Evolutionary conservation across 2,797 vertebrate genomes (phyloP).

Genomic region (Typhlichthys eigenmanni): DNA sequence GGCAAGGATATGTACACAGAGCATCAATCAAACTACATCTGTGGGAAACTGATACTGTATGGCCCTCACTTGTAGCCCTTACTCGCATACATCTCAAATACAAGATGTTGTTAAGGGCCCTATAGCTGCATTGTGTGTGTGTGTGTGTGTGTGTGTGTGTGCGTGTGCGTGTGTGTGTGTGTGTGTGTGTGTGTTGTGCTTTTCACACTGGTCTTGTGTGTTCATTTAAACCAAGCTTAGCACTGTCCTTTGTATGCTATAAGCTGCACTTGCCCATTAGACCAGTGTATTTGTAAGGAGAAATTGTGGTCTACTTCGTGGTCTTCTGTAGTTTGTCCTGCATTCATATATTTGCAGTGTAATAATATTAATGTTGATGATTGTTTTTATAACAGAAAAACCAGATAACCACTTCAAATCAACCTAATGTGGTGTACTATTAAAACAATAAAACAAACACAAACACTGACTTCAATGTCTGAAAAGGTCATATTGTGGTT

Average conservation of each 20-base stretch:
- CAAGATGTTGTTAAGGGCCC: conserved; percentile 18
- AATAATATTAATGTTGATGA: too few species aligned
- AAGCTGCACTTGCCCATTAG: not conserved
- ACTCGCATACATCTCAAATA: conserved; percentile 18
- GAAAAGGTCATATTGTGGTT: too few species aligned
- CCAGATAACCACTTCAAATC: too few species aligned
- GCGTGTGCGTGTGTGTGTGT: too few species aligned
- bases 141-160: not conserved
- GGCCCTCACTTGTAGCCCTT: conserved; percentile 29
- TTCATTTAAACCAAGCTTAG: conserved; percentile 1
- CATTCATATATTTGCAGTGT: too few species aligned
- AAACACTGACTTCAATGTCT: too few species aligned
- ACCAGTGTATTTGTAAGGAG: not conserved
- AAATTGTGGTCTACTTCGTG: too few species aligned
- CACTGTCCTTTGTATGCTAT: not conserved
- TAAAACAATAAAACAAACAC: too few species aligned
- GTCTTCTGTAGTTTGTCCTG: too few species aligned
- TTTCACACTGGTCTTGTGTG: not conserved
- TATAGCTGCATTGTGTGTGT: not conserved
- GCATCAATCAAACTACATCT: conserved; percentile 75
- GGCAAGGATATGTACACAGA: conserved; percentile 60
- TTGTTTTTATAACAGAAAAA: too few species aligned
- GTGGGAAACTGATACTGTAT: conserved; percentile 60
- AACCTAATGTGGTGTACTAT: too few species aligned
- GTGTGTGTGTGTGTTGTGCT: not conserved